phyloP scores from a whole-genome alignment of 2,797 vertebrate species.

The Darevskia nairensis region DNA sequence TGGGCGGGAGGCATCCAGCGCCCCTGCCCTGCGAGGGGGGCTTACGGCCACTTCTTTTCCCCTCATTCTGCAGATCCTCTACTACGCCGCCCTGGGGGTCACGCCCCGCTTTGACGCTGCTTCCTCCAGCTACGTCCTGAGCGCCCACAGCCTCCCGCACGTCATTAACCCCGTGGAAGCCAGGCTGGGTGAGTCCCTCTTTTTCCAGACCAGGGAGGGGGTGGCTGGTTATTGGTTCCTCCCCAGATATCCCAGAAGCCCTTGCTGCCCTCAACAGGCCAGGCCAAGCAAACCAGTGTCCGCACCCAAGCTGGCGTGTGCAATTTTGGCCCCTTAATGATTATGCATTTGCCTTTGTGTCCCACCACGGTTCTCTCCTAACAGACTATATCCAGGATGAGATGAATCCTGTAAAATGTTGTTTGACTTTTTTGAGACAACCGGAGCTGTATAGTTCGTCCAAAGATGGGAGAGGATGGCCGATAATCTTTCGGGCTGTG shows the following conservation, averaged over 20 bases:
- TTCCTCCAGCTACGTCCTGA: conserved; percentile 86
- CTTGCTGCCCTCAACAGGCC: background rate
- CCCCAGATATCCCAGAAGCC: background rate
- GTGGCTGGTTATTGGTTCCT: background rate
- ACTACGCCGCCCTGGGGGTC: conserved; percentile 92
- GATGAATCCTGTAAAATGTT: too few species aligned
- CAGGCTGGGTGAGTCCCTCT: conserved; percentile 84
- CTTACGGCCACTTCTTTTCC: rapidly evolving
- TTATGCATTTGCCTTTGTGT: too few species aligned
- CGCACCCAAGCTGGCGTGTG: too few species aligned
- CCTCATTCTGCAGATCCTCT: conserved; percentile 83
- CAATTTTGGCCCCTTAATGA: too few species aligned
- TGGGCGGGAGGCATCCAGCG: rapidly evolving
- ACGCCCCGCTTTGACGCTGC: conserved; percentile 90
- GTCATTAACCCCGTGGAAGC: conserved; percentile 99
- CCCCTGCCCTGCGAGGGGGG: background rate
- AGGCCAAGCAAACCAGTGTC: background rate
- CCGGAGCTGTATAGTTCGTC: too few species aligned
- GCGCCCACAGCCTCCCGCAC: conserved; percentile 90
- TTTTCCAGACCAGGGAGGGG: rapidly evolving
- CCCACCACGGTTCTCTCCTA: too few species aligned
- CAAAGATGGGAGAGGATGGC: too few species aligned
- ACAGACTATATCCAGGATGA: too few species aligned
- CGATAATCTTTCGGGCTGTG: too few species aligned
- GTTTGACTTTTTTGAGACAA: too few species aligned